phyloP scores from a whole-genome alignment of 2,888 invertebrate genomes.

The Chrysodeixis includens region DNA sequence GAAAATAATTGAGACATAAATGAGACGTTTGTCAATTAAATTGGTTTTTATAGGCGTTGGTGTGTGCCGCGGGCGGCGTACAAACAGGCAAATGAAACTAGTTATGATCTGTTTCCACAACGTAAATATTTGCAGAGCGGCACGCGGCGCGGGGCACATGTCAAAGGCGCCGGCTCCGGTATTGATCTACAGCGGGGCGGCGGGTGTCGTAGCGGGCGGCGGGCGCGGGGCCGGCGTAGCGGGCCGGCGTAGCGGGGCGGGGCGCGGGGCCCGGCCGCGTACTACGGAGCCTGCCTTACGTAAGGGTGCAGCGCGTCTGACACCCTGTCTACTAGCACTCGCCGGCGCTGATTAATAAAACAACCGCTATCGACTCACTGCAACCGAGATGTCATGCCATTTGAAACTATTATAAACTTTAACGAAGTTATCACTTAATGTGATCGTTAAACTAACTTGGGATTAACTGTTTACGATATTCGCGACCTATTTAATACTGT shows the following conservation, averaged over 20 bases:
- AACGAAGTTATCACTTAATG: constrained; percentile 23
- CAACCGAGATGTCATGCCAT: constrained; percentile 75
- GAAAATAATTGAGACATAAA: constrained; percentile 54
- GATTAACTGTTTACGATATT: constrained; percentile 18
- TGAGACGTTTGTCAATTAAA: constrained; percentile 66
- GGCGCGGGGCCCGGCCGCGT: constrained; percentile 65
- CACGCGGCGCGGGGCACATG: constrained; percentile 86
- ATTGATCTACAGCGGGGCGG: constrained; percentile 84
- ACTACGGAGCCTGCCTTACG: constrained; percentile 83
- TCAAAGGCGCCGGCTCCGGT: constrained; percentile 88
- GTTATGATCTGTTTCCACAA: constrained; percentile 87
- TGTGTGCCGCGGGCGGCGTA: constrained; percentile 54
- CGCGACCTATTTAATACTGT: constrained; percentile 17
- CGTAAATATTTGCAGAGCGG: constrained; percentile 88
- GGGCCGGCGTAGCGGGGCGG: constrained; percentile 35
- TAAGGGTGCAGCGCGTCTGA: constrained; percentile 85
- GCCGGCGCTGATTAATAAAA: constrained; percentile 84
- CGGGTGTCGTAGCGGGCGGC: constrained; percentile 33
- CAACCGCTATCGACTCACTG: constrained; percentile 76
- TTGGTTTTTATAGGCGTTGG: constrained; percentile 60
- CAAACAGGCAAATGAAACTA: constrained; percentile 81
- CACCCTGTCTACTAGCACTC: constrained; percentile 80
- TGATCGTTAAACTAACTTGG: constrained; percentile 38
- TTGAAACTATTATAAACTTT: constrained; percentile 71
- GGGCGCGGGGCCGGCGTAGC: constrained; percentile 28